Evolutionary conservation across 2,113 vertebrate genomes (phyloP), one percentile per base, ranked within the genome.

Genomic region (Gulo gulo): DNA sequence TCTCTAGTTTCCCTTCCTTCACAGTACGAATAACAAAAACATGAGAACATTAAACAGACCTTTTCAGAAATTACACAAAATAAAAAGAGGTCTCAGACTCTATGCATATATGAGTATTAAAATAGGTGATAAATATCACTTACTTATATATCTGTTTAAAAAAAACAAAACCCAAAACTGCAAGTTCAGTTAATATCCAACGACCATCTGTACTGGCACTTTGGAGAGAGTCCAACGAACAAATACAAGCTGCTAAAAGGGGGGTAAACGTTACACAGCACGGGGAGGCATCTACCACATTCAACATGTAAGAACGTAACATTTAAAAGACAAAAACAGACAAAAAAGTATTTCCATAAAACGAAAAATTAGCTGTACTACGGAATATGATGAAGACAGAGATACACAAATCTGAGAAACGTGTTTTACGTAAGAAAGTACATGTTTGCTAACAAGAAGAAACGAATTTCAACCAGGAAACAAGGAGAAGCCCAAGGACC

Each of bases 391-490:
- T 0, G 29, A 24, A 65, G 12, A 73, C 29, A 5, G 42, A 79
- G 8, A 29, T 0, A 7, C 45, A 74, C 73, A 73, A 80, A 36
- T 9, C 0, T 8, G 23, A 63, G 63, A 24, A 24, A 23, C 45
- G n/a, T 7, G 2, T 31, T n/a, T 29, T 16, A 31, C 63, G 73
- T 8, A 29, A 31, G 36, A 50, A 71, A 42, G 12, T 1, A 34
- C 42, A 42, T 36, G 45, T 57, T 45, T 65, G 74, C 81, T 7
- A 21, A 34, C 3, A 23, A 5, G 26, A 4, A 79, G 55, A 55
- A 26, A 29, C 0, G 11, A 16, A 15, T 11, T 42, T 59, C 26
- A 3, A 2, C 1, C 9, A 12, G 3, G 69, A 24, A 8, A 13
- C 15, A 2, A 16, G 55, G 42, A 4, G 13, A 8, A 21, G 8